A percentile compares a stretch with the other conserved stretches of the same genome.
Conservation (phyloP, 2,113 vertebrate genomes). For the Pluvianellus socialis region DNA sequence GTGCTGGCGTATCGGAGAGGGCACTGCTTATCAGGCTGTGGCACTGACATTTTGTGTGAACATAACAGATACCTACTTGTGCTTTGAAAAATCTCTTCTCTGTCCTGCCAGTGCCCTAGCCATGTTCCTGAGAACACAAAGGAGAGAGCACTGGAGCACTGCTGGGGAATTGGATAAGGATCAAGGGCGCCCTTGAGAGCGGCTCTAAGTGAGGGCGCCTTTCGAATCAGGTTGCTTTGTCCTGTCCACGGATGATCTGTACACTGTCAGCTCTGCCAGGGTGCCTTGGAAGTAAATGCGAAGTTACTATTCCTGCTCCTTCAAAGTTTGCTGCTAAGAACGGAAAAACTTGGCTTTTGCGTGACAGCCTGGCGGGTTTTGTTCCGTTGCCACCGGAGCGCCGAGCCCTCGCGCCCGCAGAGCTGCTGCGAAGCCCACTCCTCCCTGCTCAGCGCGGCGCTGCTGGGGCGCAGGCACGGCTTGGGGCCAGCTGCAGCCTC, state of each 20-base stretch:
- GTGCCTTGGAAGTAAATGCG: background rate
- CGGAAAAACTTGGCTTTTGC: background rate
- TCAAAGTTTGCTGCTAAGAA: background rate
- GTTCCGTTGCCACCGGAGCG: background rate
- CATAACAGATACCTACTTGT: background rate
- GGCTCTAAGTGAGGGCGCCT: background rate
- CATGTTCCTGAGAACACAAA: background rate
- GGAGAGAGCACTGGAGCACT: background rate
- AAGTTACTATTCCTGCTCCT: background rate
- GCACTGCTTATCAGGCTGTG: background rate
- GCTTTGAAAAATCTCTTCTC: background rate
- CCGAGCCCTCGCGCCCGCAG: fast-evolving
- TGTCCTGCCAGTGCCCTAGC: background rate
- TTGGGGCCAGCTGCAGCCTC: background rate
- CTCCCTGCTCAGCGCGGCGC: background rate
- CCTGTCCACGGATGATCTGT: background rate
- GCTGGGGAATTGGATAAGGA: background rate
- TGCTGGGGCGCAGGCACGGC: background rate
- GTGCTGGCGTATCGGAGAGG: fast-evolving
- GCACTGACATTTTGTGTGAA: background rate
- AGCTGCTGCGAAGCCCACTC: background rate
- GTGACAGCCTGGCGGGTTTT: background rate
- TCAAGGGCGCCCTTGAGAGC: background rate
- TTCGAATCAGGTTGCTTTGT: background rate
- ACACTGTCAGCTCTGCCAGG: background rate